Evolutionary conservation across 2,888 invertebrate species (phyloP).

Genomic region (Nemotelus nigrinus): DNA sequence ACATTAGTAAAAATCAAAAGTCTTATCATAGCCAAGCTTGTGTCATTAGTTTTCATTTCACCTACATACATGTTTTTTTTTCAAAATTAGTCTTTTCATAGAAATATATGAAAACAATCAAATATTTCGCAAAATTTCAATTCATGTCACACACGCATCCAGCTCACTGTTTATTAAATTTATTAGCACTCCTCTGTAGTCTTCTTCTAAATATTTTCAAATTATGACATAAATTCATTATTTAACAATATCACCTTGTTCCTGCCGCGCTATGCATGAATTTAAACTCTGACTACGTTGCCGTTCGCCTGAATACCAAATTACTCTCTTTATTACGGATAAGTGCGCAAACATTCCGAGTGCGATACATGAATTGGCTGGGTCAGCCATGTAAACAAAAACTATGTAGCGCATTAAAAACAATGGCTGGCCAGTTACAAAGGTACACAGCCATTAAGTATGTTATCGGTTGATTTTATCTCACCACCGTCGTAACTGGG

Average conservation of each 20-base stretch:
- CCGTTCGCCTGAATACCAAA: slow-evolving; percentile 7
- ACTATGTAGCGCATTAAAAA: slow-evolving; percentile 5
- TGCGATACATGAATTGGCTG: slow-evolving; percentile 6
- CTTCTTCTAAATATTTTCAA: background rate
- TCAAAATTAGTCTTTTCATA: too few species aligned
- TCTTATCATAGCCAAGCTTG: too few species aligned
- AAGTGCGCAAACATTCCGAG: slow-evolving; percentile 2
- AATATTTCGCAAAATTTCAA: too few species aligned
- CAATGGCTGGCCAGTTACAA: slow-evolving; percentile 22
- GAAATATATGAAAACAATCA: too few species aligned
- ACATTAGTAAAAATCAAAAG: too few species aligned
- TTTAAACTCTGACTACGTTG: background rate
- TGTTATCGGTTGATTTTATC: slow-evolving; percentile 33
- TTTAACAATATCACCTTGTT: background rate
- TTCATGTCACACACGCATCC: too few species aligned
- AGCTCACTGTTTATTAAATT: too few species aligned
- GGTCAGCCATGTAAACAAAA: slow-evolving; percentile 35
- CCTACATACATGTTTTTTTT: too few species aligned
- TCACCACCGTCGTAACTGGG: background rate
- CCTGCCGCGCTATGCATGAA: background rate
- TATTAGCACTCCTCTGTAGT: too few species aligned
- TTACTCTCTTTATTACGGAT: background rate
- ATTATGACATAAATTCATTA: slow-evolving; percentile 26
- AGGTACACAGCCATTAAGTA: slow-evolving; percentile 36
- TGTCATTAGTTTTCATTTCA: too few species aligned